Base-by-base conservation (phyloP, 2,888 invertebrate species). In the Melieria crassipennis region DNA sequence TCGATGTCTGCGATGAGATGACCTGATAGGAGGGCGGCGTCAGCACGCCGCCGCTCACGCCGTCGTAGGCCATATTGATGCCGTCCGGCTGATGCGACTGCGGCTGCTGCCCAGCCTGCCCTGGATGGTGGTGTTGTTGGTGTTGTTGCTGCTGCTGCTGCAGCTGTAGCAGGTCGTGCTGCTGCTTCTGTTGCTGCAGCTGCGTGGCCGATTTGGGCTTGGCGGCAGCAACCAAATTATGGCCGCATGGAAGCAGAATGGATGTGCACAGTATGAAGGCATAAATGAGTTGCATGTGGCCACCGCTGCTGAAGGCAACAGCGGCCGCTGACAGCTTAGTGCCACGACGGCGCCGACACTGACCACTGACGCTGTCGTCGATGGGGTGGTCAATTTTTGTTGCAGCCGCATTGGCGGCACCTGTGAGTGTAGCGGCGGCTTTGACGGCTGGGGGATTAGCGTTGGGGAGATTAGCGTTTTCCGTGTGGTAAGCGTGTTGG, bases 191-290 rank as follows among this genome's bases (percentile, higher is more conserved):
- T 58, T 79, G 78, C 55, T 79, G 75, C 67, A 76, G 69, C 72
- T 81, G 81, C n/a, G 78, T 83, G 42, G 80, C 83, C 46, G 83
- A 81, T 77, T 84, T 84, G 16, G 83, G 83, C 78, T 84, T 84
- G 62, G 81, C 81, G 11, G 82, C 85, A 50, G 75, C 69, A 48
- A 72, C 79, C 55, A 82, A 72, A 16, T 75, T 78, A 72, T 77
- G 76, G 78, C 76, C 73, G 46, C 74, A 72, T 73, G 80, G 77
- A 77, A 79, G 76, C 73, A 77, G 64, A 42, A 77, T 74, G 63
- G 73, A 70, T 67, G 76, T 65, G 70, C 74, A 73, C 42, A 79
- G 74, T 30, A 79, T 73, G 70, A 79, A 75, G 70, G 75, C 76
- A 77, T 77, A 78, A 48, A 77, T 69, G 63, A 75, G 69, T 30